These are phyloP conservation scores for Pollachius pollachius DNA, from an alignment of 2,113 vertebrate species.

Conservation along the genomic window DNA sequence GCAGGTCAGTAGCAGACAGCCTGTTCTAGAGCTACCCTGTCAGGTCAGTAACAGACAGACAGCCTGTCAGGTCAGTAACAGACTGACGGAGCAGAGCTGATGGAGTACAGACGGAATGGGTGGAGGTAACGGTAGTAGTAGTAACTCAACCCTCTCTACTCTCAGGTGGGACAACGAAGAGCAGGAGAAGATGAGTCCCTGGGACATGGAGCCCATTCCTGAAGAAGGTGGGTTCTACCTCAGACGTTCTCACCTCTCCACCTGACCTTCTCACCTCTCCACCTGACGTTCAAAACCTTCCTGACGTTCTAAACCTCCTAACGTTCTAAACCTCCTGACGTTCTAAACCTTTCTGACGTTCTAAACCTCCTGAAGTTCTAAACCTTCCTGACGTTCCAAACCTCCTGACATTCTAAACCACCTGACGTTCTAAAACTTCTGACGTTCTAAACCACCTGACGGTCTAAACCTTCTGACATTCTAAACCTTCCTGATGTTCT, in stretches of 20 bases:
- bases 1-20: slow-evolving; percentile 89
- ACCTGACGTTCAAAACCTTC: too few species aligned
- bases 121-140: too few species aligned
- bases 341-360: not conserved
- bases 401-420: not conserved
- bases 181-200: slow-evolving; percentile 95
- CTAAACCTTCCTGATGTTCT: not conserved
- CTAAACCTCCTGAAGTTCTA: too few species aligned
- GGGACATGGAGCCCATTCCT: slow-evolving; percentile 98
- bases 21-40: slow-evolving; percentile 97
- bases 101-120: too few species aligned
- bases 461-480: too few species aligned
- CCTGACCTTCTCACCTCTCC: not conserved
- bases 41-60: slow-evolving; percentile 42
- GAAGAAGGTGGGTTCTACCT: slow-evolving; percentile 84
- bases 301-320: not conserved
- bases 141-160: not conserved
- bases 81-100: too few species aligned
- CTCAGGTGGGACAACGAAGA: slow-evolving; percentile 96
- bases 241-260: not conserved
- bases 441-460: too few species aligned
- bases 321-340: too few species aligned
- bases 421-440: not conserved
- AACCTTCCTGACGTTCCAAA: slow-evolving; percentile 15
- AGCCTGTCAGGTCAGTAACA: slow-evolving; percentile 72